These are phyloP conservation scores for Cataglyphis albicans DNA, from an alignment of 2,888 invertebrate genomes.

Conservation along the genomic window DNA sequence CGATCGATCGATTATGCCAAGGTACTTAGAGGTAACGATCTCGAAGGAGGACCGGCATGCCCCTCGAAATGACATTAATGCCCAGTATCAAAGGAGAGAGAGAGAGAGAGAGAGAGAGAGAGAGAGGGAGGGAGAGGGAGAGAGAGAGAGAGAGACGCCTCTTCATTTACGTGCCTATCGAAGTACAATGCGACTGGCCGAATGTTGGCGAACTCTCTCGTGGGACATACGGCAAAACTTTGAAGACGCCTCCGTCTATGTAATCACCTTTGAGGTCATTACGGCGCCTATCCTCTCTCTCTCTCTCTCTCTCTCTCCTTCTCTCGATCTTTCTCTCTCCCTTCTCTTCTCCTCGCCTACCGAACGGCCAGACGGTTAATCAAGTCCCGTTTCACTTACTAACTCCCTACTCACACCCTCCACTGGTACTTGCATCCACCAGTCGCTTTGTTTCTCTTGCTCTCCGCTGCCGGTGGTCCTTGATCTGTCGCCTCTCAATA, in stretches of 20 bases:
- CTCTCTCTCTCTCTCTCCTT: background rate
- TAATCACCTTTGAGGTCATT: slow-evolving; percentile 71
- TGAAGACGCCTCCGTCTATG: slow-evolving; percentile 62
- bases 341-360: slow-evolving; percentile 11
- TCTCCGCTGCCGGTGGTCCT: slow-evolving; percentile 32
- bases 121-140: slow-evolving; percentile 35
- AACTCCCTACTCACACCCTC: slow-evolving; percentile 29
- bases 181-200: slow-evolving; percentile 61
- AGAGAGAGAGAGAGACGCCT: background rate
- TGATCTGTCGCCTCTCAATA: slow-evolving; percentile 19
- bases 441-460: slow-evolving; percentile 23
- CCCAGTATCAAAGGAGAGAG: slow-evolving; percentile 67
- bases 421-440: slow-evolving; percentile 20
- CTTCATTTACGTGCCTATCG: slow-evolving; percentile 55
- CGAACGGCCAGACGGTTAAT: slow-evolving; percentile 67
- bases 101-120: background rate
- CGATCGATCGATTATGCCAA: slow-evolving; percentile 10
- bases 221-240: slow-evolving; percentile 65
- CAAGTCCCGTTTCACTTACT: slow-evolving; percentile 73
- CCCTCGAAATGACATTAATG: slow-evolving; percentile 65
- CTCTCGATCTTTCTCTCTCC: background rate
- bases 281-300: slow-evolving; percentile 41
- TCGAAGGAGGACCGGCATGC: slow-evolving; percentile 27
- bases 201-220: slow-evolving; percentile 50
- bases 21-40: slow-evolving; percentile 42